Evolutionary conservation across 2,888 invertebrate genomes (phyloP).

Genomic region (Oxystoma pomonae): DNA sequence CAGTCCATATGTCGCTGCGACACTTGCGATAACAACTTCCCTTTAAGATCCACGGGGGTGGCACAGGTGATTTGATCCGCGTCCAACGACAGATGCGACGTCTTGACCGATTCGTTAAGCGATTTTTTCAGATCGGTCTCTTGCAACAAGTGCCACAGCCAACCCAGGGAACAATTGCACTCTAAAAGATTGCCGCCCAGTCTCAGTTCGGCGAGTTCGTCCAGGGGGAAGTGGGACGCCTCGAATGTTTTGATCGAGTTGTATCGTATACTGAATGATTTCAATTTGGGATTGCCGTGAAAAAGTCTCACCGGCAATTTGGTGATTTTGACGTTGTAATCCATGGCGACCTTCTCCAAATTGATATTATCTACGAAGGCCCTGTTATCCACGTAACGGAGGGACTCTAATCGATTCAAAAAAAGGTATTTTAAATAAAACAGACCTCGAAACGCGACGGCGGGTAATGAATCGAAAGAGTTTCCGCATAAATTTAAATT

Average conservation of each 20-base stretch:
- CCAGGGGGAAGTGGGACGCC: constrained; percentile 78
- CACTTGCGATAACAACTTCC: constrained; percentile 53
- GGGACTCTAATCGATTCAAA: constrained; percentile 63
- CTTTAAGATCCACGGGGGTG: constrained; percentile 55
- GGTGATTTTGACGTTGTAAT: constrained; percentile 69
- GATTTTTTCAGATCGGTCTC: constrained; percentile 33
- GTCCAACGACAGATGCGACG: constrained; percentile 49
- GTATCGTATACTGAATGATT: constrained; percentile 70
- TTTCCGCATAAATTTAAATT: constrained; percentile 76
- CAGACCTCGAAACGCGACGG: constrained; percentile 79
- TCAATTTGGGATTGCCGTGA: constrained; percentile 76
- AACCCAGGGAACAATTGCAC: constrained; percentile 83
- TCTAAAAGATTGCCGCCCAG: constrained; percentile 79
- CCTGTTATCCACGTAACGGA: constrained; percentile 68
- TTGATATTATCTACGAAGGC: constrained; percentile 84
- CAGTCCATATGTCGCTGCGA: constrained; percentile 62
- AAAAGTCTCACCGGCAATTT: constrained; percentile 78
- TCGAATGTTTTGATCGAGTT: constrained; percentile 73
- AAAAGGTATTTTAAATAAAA: constrained; percentile 74
- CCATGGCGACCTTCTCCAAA: constrained; percentile 71
- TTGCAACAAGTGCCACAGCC: constrained; percentile 73
- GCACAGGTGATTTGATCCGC: constrained; percentile 57
- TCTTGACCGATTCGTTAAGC: constrained; percentile 37
- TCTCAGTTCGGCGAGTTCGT: constrained; percentile 68
- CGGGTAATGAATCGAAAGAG: constrained; percentile 66